These are phyloP conservation scores for Anoncus sp. DNA, from an alignment of 2,888 invertebrate genomes.

Conservation along the genomic window DNA sequence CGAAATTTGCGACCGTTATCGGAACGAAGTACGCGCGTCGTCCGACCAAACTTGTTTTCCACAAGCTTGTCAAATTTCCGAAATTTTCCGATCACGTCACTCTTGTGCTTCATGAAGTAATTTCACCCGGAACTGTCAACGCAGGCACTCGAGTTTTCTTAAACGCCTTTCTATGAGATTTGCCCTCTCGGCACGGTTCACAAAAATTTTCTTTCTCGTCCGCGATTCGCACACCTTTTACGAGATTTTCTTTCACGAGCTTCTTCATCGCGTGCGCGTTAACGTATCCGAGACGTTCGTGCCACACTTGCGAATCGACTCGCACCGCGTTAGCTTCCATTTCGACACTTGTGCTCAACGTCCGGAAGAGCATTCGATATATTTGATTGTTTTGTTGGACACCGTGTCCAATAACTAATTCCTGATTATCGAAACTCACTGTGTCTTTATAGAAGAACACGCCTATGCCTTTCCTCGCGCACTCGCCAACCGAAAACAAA, in stretches of 20 bases:
- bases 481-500: constrained; percentile 51
- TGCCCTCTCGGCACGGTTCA: constrained; percentile 67
- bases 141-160: constrained; percentile 23
- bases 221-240: constrained; percentile 25
- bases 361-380: constrained; percentile 55
- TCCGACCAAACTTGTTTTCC: constrained; percentile 30
- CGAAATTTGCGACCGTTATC: constrained; percentile 32
- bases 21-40: constrained; percentile 4
- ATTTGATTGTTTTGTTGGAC: constrained; percentile 54
- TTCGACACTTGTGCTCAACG: neutral
- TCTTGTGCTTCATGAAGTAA: neutral
- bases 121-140: constrained; percentile 5
- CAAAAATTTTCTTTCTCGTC: constrained; percentile 57
- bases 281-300: constrained; percentile 20
- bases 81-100: neutral
- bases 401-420: constrained; percentile 38
- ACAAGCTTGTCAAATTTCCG: neutral
- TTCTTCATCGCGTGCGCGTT: constrained; percentile 17
- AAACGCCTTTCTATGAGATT: constrained; percentile 64
- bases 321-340: constrained; percentile 29
- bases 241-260: constrained; percentile 27
- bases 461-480: constrained; percentile 41
- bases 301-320: constrained; percentile 39
- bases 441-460: constrained; percentile 18
- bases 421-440: constrained; percentile 15